Evolutionary conservation across 2,113 vertebrate genomes (phyloP).

Genomic region (Fregetta grallaria): DNA sequence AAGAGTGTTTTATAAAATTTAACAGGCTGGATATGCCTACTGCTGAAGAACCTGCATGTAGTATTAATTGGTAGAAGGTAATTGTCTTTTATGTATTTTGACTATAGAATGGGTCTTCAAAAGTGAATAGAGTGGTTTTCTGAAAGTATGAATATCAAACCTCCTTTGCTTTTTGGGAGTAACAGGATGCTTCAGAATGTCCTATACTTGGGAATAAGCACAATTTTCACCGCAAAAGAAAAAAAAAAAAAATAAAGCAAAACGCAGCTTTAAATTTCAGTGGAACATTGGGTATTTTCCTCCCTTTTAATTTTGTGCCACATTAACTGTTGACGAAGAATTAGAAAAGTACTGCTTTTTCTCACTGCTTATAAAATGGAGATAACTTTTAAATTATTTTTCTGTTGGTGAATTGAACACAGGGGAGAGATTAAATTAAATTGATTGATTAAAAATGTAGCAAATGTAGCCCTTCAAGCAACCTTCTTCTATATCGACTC

Average conservation of each 20-base stretch:
- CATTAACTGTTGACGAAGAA: not conserved
- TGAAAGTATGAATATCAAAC: not conserved
- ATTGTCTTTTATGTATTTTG: not conserved
- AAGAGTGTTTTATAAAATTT: not conserved
- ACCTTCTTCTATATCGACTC: not conserved
- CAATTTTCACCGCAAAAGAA: not conserved
- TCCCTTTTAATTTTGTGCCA: not conserved
- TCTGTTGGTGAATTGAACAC: not conserved
- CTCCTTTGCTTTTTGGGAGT: not conserved
- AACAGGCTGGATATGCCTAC: not conserved
- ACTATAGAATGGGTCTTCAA: not conserved
- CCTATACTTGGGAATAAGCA: not conserved
- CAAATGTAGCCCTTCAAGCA: not conserved
- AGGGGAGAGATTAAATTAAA: not conserved
- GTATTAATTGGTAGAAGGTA: not conserved
- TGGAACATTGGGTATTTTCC: not conserved
- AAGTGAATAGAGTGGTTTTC: not conserved
- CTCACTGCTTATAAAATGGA: not conserved
- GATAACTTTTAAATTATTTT: conserved; percentile 29
- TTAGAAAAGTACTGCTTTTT: not conserved
- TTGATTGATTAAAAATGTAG: not conserved
- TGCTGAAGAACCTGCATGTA: not conserved
- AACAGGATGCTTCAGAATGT: not conserved
- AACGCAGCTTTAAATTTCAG: not conserved
- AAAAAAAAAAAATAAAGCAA: not conserved